Evolutionary conservation across 2,113 vertebrate genomes (phyloP), one percentile per base, ranked within the genome.

Genomic region (Tetraodon nigroviridis): DNA sequence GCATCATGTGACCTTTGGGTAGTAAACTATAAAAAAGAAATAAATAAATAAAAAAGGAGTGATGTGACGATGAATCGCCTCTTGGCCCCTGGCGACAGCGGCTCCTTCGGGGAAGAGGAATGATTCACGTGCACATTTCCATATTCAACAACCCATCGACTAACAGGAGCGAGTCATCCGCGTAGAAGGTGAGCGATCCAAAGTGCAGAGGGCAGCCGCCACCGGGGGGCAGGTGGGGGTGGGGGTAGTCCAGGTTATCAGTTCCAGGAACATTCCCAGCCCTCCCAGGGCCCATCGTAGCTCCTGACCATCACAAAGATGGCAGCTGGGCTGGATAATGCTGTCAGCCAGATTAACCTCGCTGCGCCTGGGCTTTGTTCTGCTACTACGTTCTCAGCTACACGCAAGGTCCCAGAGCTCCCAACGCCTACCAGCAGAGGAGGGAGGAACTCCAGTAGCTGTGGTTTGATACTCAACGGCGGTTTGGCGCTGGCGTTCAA

Each of bases 281-380:
- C 67, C 55, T 58, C 46, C 51, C 8, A 12, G 32, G 29, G 32
- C 32, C 32, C 32, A 12, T 41, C 63, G 66, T 45, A n/a, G 58
- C 66, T 27, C 29, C 58, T 57, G 66, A 74, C 55, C 73, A 71
- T 42, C 71, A 76, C 65, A 68, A 75, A 80, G 71, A 77, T 73
- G 68, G 76, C 81, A 66, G 83, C 81, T 78, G 77, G 71, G 64
- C 55, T 50, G 61, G 73, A 78, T 82, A 84, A 82, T 73, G 56
- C 71, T 7, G 66, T 32, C 65, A 60, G 58, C 20, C 55, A 75
- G 77, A 83, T 82, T 84, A 84, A 58, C 48, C 16, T n/a, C 20
- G 61, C 69, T 74, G 54, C 55, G 64, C 51, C 13, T 3, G 55
- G 51, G 72, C 71, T 84, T 83, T 83, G 80, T 76, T 69, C 63